phyloP scores from a whole-genome alignment of 2,113 vertebrate genomes.

The Oryzias woworae region DNA sequence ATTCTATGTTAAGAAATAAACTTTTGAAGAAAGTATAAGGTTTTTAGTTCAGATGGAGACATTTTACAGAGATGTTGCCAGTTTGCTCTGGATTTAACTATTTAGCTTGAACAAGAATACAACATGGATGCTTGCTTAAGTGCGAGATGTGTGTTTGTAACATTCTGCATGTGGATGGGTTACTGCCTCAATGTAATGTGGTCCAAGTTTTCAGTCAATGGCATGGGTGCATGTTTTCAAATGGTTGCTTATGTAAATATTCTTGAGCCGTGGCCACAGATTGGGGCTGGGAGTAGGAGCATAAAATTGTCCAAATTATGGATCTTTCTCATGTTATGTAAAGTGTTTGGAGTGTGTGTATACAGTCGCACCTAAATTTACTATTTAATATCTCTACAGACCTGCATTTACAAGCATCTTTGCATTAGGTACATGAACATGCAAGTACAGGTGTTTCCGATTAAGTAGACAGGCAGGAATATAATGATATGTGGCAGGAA shows the following conservation, averaged over 20 bases:
- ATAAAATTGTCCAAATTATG: slow-evolving; percentile 33
- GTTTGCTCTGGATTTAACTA: no score
- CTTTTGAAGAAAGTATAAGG: neutral
- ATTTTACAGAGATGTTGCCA: neutral
- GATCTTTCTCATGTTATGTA: slow-evolving; percentile 34
- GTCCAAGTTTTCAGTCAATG: slow-evolving; percentile 25
- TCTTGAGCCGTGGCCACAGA: slow-evolving; percentile 33
- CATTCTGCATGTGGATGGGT: slow-evolving; percentile 4
- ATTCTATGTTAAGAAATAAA: no score
- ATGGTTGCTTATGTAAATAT: slow-evolving; percentile 33
- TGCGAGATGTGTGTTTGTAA: slow-evolving; percentile 2
- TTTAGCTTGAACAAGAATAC: neutral
- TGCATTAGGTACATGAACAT: slow-evolving; percentile 39
- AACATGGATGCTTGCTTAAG: neutral
- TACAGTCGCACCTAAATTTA: slow-evolving; percentile 57
- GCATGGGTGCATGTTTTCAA: slow-evolving; percentile 11
- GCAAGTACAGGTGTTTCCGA: slow-evolving; percentile 71
- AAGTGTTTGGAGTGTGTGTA: slow-evolving; percentile 45
- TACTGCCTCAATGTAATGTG: slow-evolving; percentile 17
- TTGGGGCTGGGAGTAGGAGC: slow-evolving; percentile 24
- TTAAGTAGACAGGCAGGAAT: slow-evolving; percentile 62
- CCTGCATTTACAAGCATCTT: slow-evolving; percentile 55
- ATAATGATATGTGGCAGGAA: slow-evolving; percentile 74
- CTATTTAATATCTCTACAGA: slow-evolving; percentile 36
- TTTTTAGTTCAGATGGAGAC: neutral